phyloP scores from a whole-genome alignment of 2,888 invertebrate genomes.

The Agrochola litura region DNA sequence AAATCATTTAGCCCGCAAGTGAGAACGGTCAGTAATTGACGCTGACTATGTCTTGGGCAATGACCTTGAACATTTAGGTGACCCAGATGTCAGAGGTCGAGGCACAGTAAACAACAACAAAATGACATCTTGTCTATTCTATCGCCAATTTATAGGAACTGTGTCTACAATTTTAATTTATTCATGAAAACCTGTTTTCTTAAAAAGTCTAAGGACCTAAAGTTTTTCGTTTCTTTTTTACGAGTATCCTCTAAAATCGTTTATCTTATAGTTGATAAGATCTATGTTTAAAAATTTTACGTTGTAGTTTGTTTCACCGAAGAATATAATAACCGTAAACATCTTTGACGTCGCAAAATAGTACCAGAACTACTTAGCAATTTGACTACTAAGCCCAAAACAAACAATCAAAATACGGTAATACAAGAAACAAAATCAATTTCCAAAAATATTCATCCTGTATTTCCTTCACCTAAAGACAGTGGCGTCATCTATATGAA shows the following conservation, averaged over 20 bases:
- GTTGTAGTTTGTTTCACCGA: neutral
- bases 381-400: too few species aligned
- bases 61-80: slow-evolving; percentile 50
- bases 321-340: too few species aligned
- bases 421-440: too few species aligned
- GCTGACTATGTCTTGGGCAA: neutral
- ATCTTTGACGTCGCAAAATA: too few species aligned
- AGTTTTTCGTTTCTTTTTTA: slow-evolving; percentile 27
- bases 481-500: slow-evolving; percentile 47
- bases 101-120: slow-evolving; percentile 52
- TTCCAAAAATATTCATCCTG: slow-evolving; percentile 24
- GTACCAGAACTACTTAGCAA: too few species aligned
- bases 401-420: too few species aligned
- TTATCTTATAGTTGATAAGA: slow-evolving; percentile 41
- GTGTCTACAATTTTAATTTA: slow-evolving; percentile 34
- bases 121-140: slow-evolving; percentile 33
- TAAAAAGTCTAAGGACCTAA: neutral
- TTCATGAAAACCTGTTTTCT: slow-evolving; percentile 39
- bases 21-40: slow-evolving; percentile 31
- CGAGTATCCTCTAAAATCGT: slow-evolving; percentile 17
- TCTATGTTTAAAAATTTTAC: slow-evolving; percentile 1
- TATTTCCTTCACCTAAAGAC: slow-evolving; percentile 28
- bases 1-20: slow-evolving; percentile 29
- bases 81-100: slow-evolving; percentile 43
- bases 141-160: slow-evolving; percentile 30